phyloP scores from a whole-genome alignment of 1,140 invertebrate species.

The Microvelia longipes region DNA sequence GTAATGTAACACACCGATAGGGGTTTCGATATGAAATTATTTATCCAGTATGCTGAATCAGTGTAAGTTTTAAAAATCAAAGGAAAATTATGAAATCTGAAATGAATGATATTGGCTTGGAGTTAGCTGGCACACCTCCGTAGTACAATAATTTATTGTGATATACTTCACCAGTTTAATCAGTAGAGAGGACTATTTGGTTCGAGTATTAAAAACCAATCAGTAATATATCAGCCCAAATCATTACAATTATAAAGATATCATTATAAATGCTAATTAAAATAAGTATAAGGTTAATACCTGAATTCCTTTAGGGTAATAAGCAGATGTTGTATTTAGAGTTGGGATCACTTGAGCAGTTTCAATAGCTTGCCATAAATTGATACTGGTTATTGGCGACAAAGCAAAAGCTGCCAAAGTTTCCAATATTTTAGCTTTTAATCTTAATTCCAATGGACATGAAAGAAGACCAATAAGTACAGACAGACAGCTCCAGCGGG shows the following conservation, averaged over 20 bases:
- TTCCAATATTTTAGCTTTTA: slow-evolving; percentile 50
- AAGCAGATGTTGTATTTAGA: slow-evolving; percentile 43
- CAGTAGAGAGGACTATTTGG: no score
- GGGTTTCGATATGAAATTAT: no score
- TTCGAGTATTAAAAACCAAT: no score
- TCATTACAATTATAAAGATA: not conserved
- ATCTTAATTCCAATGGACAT: slow-evolving; percentile 64
- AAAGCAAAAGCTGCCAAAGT: slow-evolving; percentile 61
- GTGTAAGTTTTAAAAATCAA: no score
- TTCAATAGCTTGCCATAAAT: slow-evolving; percentile 75
- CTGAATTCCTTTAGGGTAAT: slow-evolving; percentile 47
- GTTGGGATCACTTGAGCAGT: slow-evolving; percentile 65
- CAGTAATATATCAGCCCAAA: slow-evolving; percentile 3
- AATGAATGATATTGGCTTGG: no score
- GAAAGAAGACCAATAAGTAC: slow-evolving; percentile 65
- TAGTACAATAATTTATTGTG: no score
- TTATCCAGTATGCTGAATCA: no score
- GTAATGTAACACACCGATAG: no score
- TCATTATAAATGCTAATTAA: no score
- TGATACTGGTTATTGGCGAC: slow-evolving; percentile 53
- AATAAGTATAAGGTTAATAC: slow-evolving; percentile 17
- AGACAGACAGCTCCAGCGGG: slow-evolving; percentile 64
- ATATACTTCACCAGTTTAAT: no score
- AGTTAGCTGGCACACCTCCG: no score
- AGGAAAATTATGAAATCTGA: no score